Evolutionary conservation across 1,140 invertebrate genomes (phyloP).

Genomic region (Pseudomyrmex dendroicus): DNA sequence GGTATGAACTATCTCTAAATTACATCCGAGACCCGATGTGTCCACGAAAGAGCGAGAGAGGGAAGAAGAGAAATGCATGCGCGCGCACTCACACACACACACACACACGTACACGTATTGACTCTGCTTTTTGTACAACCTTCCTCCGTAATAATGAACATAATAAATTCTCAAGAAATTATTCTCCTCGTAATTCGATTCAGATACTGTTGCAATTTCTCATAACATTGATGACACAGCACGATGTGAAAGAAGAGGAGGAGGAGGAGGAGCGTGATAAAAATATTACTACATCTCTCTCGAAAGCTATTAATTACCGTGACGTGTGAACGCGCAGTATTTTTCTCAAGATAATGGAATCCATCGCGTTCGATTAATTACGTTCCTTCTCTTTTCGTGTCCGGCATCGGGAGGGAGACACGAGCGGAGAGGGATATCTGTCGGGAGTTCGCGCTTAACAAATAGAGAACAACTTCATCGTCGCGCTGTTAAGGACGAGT

Average conservation of each 20-base stretch:
- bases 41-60: background rate
- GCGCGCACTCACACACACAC: background rate
- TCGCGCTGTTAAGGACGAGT: slow-evolving; percentile 50
- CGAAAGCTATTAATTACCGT: slow-evolving; percentile 45
- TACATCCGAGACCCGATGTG: slow-evolving; percentile 27
- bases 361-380: slow-evolving; percentile 56
- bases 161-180: background rate
- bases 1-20: slow-evolving; percentile 51
- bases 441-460: slow-evolving; percentile 44
- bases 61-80: background rate
- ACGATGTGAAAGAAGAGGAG: background rate
- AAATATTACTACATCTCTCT: slow-evolving; percentile 35
- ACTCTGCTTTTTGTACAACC: background rate
- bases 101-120: background rate
- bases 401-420: no score
- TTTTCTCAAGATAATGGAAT: slow-evolving; percentile 53
- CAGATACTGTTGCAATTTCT: slow-evolving; percentile 14
- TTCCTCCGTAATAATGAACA: background rate
- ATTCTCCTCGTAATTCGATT: slow-evolving; percentile 7
- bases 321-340: slow-evolving; percentile 31
- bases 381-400: slow-evolving; percentile 25
- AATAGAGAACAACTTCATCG: slow-evolving; percentile 66
- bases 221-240: slow-evolving; percentile 1
- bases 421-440: background rate
- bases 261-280: slow-evolving; percentile 2